Evolutionary conservation across 2,888 invertebrate species (phyloP), one percentile per base, ranked within the genome.

Genomic region (Aleiodes alternator): DNA sequence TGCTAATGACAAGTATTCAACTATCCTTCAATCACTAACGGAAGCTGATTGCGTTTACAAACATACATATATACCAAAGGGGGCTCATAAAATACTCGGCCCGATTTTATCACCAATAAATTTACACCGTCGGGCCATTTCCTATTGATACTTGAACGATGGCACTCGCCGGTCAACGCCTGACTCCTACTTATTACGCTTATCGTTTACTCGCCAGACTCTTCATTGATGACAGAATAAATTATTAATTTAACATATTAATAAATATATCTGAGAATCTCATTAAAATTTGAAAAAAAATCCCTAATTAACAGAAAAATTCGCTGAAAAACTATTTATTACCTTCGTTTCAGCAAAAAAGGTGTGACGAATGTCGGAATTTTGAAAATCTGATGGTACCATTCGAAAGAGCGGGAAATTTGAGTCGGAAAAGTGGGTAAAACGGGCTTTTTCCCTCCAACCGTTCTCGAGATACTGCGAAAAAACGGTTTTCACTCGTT

Each of bases 21-120:
- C 34, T 66, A 68, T 72, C 53, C 69, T 72, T 53, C 59, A 75
- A 72, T 72, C 56, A 64, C 43, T 55, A 50, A 50, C 71, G 72
- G 69, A 59, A 72, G 68, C 59, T 38, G 51, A 75, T 69, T 76
- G 59, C 69, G 73, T 77, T 79, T 73, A 76, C 78, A 80, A 78
- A 78, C 78, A 80, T 78, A 84, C 80, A 82, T 81, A 83, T 83
- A 81, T 79, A 80, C 69, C 23, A 23, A 23, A 23, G 23, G 23
- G 48, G 80, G 82, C 82, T 79, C 84, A 82, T 86, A 86, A 85
- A 86, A 84, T 84, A 80, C 84, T 64, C 83, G 82, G 81, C 82
- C 84, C 84, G 84, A 85, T 86, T 87, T 87, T 87, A 86, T 87
- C 82, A 82, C 83, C 84, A 84, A 83, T 86, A 87, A 87, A 86